Base-by-base conservation (phyloP, 2,888 invertebrate genomes). In the Protonemura montana region DNA sequence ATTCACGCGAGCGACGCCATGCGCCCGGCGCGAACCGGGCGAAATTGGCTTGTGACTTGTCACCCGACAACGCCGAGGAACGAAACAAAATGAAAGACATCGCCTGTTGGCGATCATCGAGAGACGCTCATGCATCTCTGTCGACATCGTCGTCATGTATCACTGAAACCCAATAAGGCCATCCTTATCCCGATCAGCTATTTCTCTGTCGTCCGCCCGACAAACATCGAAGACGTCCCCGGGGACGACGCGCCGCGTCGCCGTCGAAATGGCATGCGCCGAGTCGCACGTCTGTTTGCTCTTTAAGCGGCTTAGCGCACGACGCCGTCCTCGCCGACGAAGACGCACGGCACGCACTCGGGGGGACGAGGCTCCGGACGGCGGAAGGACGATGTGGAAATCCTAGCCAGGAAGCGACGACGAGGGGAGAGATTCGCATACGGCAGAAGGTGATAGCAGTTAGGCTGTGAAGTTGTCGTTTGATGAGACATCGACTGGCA, bases 271-370 rank as follows among this genome's bases (percentile, higher is more conserved):
- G 35, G 3, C 3, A 35, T 3, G 10, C 35, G 10, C 35, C 35
- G 82, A 13, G 42, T 42, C 82, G 59, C 25, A 10, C 42, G 41
- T 83, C 82, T 41, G 29, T 82, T 82, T 82, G 76, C 77, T 35
- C 85, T 85, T 86, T 86, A 87, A 87, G 86, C 87, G 85, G 86
- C 87, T 87, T 87, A 87, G 42, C 87, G 80, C 59, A 1, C 16
- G 59, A 10, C 59, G 3, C 16, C 59, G 59, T 59, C 59, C 59
- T 10, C 35, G 59, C 42, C 82, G 78, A 16, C 82, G 78, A 16
- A 77, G 41, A 35, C 85, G 86, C 86, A 86, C 87, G 87, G 86
- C 85, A 86, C 87, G 85, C 27, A 85, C 35, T 85, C 82, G 85
- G 42, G 82, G 35, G 6, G 35, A 25, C 16, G 59, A 21, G 6